A percentile compares a stretch with the other conserved stretches of the same genome.
Conservation (phyloP, 1,140 invertebrate genomes). For the Lucilia cuprina region DNA sequence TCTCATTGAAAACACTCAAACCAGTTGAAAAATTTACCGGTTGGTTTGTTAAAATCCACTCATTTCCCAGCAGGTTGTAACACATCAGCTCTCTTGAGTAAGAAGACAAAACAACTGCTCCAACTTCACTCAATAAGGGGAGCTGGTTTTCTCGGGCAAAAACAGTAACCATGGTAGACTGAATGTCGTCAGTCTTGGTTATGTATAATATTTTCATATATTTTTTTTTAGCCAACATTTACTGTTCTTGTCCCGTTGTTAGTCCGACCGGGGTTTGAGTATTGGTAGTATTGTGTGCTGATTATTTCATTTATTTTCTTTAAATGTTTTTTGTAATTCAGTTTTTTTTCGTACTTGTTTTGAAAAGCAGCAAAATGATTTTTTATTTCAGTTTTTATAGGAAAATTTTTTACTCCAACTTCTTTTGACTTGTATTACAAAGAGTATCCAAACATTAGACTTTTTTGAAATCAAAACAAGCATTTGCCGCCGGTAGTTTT, state of each 20-base stretch:
- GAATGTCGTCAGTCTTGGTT: slow-evolving; percentile 18
- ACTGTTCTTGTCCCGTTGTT: neutral
- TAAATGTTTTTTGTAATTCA: neutral
- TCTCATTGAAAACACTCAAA: no score
- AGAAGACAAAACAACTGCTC: neutral
- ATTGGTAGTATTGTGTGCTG: neutral
- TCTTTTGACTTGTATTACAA: neutral
- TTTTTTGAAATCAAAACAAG: no score
- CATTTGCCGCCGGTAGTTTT: slow-evolving; percentile 6
- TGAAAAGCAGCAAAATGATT: neutral
- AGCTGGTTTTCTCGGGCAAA: neutral
- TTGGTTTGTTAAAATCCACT: neutral
- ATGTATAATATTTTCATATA: neutral
- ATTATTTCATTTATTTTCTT: slow-evolving; percentile 16
- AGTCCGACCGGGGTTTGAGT: neutral
- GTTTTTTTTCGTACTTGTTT: neutral
- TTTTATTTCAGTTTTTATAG: neutral
- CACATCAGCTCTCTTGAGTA: neutral
- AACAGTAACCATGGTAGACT: slow-evolving; percentile 17
- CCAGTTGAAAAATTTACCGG: neutral
- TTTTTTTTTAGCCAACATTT: neutral
- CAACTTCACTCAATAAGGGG: slow-evolving; percentile 8
- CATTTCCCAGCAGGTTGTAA: neutral
- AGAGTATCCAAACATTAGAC: no score
- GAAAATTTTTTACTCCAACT: neutral